Evolutionary conservation across 2,888 invertebrate genomes (phyloP).

Genomic region (Alentia gelatinosa): DNA sequence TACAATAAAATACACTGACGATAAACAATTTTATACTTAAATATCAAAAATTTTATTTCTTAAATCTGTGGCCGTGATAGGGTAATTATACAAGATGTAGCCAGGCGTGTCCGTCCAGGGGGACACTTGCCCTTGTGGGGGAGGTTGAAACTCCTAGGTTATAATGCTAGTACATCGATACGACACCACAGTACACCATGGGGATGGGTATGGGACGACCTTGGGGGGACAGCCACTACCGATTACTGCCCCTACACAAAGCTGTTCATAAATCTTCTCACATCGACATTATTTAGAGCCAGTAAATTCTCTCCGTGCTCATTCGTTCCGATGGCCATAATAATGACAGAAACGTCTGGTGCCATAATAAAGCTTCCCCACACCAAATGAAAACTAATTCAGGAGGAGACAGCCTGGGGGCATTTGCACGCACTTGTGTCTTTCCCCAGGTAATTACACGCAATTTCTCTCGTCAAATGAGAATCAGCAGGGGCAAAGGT

Average conservation of each 20-base stretch:
- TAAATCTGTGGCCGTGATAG: conserved; percentile 52
- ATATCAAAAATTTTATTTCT: conserved; percentile 55
- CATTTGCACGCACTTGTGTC: too few relatives aligned
- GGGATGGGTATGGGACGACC: not conserved
- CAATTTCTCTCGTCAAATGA: too few relatives aligned
- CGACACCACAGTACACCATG: conserved; percentile 6
- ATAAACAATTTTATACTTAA: conserved; percentile 3
- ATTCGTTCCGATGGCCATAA: too few relatives aligned
- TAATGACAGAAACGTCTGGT: too few relatives aligned
- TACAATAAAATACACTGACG: not conserved
- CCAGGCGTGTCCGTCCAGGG: not conserved
- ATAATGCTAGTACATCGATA: conserved; percentile 23
- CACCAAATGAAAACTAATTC: too few relatives aligned
- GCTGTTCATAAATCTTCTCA: not conserved
- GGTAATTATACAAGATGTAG: conserved; percentile 50
- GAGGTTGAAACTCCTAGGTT: not conserved
- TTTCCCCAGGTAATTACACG: too few relatives aligned
- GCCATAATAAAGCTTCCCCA: too few relatives aligned
- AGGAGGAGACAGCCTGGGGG: too few relatives aligned
- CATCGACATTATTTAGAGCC: too few relatives aligned
- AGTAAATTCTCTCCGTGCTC: too few relatives aligned
- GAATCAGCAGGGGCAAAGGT: too few relatives aligned
- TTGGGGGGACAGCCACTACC: not conserved
- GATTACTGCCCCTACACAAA: not conserved
- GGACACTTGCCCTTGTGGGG: not conserved